Percentiles rank a stretch among this genome's conserved stretches.
phyloP scores from a whole-genome alignment of 2,888 invertebrate species.

The Mesodorylaimus sp. region DNA sequence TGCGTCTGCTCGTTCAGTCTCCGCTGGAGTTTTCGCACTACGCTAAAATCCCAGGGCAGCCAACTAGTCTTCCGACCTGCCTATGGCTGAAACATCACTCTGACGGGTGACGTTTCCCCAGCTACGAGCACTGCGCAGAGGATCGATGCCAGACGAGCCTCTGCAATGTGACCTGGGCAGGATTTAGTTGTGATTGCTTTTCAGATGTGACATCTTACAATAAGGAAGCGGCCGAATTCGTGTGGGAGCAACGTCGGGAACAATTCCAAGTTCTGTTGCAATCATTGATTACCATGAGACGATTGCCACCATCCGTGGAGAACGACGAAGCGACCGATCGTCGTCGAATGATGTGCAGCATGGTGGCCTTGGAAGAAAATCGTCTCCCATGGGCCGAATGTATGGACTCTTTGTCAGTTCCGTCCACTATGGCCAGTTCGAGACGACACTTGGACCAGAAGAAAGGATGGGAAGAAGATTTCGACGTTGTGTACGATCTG shows the following conservation, averaged over 20 bases:
- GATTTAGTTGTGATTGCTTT: neutral
- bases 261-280: neutral
- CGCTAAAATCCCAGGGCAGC: too few relatives aligned
- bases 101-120: too few relatives aligned
- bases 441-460: neutral
- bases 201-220: neutral
- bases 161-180: neutral
- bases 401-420: too few relatives aligned
- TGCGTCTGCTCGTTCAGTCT: too few relatives aligned
- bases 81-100: too few relatives aligned
- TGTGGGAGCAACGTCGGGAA: neutral
- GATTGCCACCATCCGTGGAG: neutral
- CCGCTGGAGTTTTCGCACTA: too few relatives aligned
- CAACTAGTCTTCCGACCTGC: too few relatives aligned
- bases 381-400: too few relatives aligned
- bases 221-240: neutral
- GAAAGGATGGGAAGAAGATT: neutral
- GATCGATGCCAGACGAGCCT: too few relatives aligned
- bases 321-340: too few relatives aligned
- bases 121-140: neutral
- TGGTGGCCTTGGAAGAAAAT: neutral
- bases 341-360: neutral
- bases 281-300: neutral
- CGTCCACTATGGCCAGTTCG: too few relatives aligned
- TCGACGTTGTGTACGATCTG: neutral